These are phyloP conservation scores for Zeugodacus cucurbitae DNA, from an alignment of 1,140 invertebrate genomes.

Conservation along the genomic window DNA sequence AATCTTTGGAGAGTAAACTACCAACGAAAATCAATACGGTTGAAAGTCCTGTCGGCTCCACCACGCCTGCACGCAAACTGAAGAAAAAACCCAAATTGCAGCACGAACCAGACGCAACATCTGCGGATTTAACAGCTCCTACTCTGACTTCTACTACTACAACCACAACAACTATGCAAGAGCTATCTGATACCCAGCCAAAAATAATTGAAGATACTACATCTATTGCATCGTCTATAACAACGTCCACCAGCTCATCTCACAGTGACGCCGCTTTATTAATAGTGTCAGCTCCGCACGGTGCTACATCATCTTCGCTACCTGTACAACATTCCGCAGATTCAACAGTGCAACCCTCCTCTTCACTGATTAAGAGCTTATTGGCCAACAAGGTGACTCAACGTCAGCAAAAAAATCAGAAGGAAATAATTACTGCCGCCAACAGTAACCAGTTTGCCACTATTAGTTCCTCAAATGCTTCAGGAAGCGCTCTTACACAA, in stretches of 20 bases:
- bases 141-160: not conserved
- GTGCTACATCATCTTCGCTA: not conserved
- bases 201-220: not conserved
- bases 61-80: constrained; percentile 7
- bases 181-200: not conserved
- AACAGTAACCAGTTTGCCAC: constrained; percentile 66
- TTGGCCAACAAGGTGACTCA: constrained; percentile 85
- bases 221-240: not conserved
- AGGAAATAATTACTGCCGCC: constrained; percentile 65
- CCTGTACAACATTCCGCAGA: not conserved
- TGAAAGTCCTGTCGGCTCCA: not conserved
- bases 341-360: constrained; percentile 44
- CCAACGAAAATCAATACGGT: not conserved
- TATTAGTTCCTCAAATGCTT: constrained; percentile 69
- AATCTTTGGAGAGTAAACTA: not conserved
- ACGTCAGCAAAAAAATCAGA: constrained; percentile 62
- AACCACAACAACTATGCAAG: not conserved
- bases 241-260: not conserved
- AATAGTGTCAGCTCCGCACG: not conserved
- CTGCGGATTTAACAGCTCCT: not conserved
- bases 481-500: constrained; percentile 44
- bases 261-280: not conserved
- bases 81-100: constrained; percentile 34
- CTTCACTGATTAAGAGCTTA: constrained; percentile 84
- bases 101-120: not conserved